Evolutionary conservation across 2,888 invertebrate genomes (phyloP).

Genomic region (Tinea pellionella): DNA sequence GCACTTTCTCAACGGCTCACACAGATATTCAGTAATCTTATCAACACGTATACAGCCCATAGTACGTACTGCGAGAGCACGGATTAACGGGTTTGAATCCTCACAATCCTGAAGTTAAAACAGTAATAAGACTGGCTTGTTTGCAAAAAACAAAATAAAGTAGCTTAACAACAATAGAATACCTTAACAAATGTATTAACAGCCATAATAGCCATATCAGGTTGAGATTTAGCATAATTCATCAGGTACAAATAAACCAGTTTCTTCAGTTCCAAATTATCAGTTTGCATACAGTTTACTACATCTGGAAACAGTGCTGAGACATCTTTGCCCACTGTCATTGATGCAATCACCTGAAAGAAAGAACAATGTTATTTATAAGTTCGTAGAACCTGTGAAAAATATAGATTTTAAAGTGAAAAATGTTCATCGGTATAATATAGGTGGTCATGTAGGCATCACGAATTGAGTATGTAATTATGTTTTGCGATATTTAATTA

Average conservation of each 20-base stretch:
- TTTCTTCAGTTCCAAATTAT: conserved; percentile 98
- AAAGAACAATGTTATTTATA: too few species aligned
- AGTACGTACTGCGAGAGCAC: conserved; percentile 97
- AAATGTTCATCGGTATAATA: too few species aligned
- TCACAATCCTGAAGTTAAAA: conserved; percentile 88
- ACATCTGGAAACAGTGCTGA: conserved; percentile 98
- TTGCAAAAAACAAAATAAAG: too few species aligned
- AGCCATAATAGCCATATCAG: conserved; percentile 99
- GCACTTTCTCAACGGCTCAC: conserved; percentile 96
- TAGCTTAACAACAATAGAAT: too few species aligned
- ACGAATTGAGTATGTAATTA: background rate
- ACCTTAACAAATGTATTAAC: conserved; percentile 99
- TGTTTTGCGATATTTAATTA: background rate
- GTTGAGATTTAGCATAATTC: conserved; percentile 99
- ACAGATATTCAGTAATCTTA: conserved; percentile 99
- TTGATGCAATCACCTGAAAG: conserved; percentile 94
- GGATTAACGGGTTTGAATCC: conserved; percentile 98
- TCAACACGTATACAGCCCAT: conserved; percentile 99
- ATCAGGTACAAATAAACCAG: conserved; percentile 98
- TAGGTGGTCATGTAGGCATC: too few species aligned
- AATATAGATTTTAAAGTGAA: too few species aligned
- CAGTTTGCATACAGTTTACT: conserved; percentile 99
- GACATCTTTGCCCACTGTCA: conserved; percentile 99
- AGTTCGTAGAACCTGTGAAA: too few species aligned
- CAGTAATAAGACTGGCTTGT: too few species aligned